Percentiles rank a stretch among this genome's conserved stretches.
These are phyloP conservation scores for Tricholaema leucomelas DNA, from an alignment of 2,113 vertebrate genomes.

Conservation along the genomic window DNA sequence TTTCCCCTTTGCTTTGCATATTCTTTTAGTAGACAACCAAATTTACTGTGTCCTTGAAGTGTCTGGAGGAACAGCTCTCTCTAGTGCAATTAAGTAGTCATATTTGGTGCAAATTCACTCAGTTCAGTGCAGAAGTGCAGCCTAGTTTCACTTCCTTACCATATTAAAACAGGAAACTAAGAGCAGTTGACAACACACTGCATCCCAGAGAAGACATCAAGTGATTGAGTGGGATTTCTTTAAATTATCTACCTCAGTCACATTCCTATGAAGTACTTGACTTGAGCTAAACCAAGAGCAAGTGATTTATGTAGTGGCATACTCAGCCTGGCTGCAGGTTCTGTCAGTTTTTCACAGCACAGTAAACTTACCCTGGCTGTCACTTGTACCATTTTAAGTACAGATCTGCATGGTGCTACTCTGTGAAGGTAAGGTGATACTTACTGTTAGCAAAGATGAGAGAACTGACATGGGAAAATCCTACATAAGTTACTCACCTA, in stretches of 20 bases:
- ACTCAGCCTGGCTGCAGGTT: neutral
- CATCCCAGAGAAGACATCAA: neutral
- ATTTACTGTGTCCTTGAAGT: neutral
- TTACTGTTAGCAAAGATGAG: neutral
- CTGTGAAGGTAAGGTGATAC: neutral
- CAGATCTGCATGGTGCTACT: neutral
- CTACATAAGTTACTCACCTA: neutral
- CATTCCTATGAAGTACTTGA: neutral
- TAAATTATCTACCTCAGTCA: neutral
- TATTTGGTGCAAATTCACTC: neutral
- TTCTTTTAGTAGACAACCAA: neutral
- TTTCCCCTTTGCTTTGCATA: neutral
- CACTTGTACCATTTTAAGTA: neutral
- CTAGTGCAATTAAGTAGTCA: accelerated
- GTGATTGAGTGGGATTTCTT: neutral
- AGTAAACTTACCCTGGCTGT: neutral
- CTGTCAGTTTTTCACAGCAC: neutral
- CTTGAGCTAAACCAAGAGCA: neutral
- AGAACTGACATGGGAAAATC: neutral
- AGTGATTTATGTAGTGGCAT: neutral
- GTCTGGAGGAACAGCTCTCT: neutral
- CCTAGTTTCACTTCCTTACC: neutral
- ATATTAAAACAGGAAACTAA: neutral
- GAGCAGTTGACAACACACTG: neutral
- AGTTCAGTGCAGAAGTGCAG: neutral